Evolutionary conservation across 2,888 invertebrate species (phyloP).

Genomic region (Pyrochroa serraticornis): DNA sequence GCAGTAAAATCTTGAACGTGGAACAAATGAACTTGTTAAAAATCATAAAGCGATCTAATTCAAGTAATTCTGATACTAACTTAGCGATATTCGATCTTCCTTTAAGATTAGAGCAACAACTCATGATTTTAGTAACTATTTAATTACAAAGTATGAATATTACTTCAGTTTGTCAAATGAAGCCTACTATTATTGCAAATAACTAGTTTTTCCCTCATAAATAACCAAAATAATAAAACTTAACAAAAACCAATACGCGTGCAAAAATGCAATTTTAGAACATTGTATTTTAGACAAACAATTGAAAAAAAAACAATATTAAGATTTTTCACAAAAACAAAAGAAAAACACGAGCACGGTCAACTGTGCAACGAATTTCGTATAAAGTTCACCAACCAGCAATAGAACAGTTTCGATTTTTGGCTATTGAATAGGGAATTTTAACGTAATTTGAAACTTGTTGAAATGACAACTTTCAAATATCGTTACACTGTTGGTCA

Average conservation of each 20-base stretch:
- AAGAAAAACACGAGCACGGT: too few relatives aligned
- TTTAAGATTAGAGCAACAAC: slow-evolving; percentile 2
- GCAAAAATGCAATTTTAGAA: background rate
- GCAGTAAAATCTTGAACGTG: slow-evolving; percentile 15
- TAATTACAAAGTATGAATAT: slow-evolving; percentile 4
- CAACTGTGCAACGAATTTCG: too few relatives aligned
- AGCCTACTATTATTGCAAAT: slow-evolving; percentile 17
- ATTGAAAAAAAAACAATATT: slow-evolving; percentile 8
- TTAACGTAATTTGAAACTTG: too few relatives aligned
- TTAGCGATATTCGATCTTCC: slow-evolving; percentile 2
- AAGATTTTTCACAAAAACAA: slow-evolving; percentile 14
- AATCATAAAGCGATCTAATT: slow-evolving; percentile 6
- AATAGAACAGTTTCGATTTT: too few relatives aligned
- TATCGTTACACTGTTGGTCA: too few relatives aligned
- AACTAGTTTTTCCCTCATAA: slow-evolving; percentile 8
- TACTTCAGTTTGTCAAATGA: slow-evolving; percentile 13
- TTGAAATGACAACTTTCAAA: too few relatives aligned
- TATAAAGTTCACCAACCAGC: too few relatives aligned
- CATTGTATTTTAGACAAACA: background rate
- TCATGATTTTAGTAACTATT: background rate
- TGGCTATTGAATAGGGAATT: too few relatives aligned
- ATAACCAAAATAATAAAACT: slow-evolving; percentile 16
- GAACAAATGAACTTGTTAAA: slow-evolving; percentile 9
- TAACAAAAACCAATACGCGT: slow-evolving; percentile 9
- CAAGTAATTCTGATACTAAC: slow-evolving; percentile 5